Evolutionary conservation across 1,140 invertebrate genomes (phyloP).

Genomic region (Drosophila lowei): DNA sequence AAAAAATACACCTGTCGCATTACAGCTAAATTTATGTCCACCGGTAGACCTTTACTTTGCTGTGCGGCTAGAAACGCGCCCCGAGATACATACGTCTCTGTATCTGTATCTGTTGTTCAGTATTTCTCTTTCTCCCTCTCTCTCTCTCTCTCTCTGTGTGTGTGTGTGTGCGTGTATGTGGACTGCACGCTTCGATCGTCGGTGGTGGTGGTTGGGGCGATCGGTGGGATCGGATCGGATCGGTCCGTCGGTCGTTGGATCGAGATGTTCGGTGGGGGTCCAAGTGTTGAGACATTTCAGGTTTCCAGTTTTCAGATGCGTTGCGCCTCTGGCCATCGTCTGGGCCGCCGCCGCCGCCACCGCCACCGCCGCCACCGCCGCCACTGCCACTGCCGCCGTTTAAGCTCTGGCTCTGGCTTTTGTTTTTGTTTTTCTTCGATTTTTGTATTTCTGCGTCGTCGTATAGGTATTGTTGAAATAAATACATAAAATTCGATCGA

Average conservation of each 20-base stretch:
- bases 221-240: constrained; percentile 58
- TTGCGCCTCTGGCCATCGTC: constrained; percentile 69
- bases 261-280: constrained; percentile 72
- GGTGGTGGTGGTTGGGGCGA: constrained; percentile 33
- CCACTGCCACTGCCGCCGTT: constrained; percentile 37
- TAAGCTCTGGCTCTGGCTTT: constrained; percentile 57
- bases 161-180: constrained; percentile 46
- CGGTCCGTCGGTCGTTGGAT: constrained; percentile 23
- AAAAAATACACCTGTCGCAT: constrained; percentile 82
- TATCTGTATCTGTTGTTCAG: constrained; percentile 11
- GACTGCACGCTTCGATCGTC: constrained; percentile 70
- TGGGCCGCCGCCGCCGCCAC: constrained; percentile 52
- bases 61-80: constrained; percentile 71
- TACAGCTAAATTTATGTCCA: constrained; percentile 82
- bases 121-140: neutral
- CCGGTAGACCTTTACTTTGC: constrained; percentile 81
- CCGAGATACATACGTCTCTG: constrained; percentile 32
- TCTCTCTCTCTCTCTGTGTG: constrained; percentile 8
- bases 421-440: constrained; percentile 17
- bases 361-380: constrained; percentile 36
- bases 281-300: constrained; percentile 79
- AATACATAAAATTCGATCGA: constrained; percentile 78
- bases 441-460: constrained; percentile 38
- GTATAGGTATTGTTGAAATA: constrained; percentile 56
- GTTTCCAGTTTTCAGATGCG: constrained; percentile 71